A percentile compares a stretch with the other conserved stretches of the same genome.
Conservation (phyloP, 2,888 invertebrate genomes). For the Operophtera brumata region DNA sequence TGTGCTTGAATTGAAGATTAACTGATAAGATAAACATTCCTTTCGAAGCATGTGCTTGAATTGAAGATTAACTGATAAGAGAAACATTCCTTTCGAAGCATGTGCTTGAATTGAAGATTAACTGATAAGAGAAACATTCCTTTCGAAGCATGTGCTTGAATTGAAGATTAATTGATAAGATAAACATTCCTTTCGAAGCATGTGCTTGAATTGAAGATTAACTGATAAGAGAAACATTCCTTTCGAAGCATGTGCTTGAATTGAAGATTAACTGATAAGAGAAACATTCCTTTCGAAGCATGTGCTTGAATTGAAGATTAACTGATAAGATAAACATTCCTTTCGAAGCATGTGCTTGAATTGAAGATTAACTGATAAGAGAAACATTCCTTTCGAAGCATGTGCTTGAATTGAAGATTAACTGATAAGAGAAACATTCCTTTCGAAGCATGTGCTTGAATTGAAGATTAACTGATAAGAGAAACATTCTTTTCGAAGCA, state of each 20-base stretch:
- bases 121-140: constrained; percentile 2
- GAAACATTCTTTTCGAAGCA: background rate
- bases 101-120: constrained; percentile 1
- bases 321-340: constrained; percentile 1
- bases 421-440: constrained; percentile 2
- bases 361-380: constrained; percentile 5
- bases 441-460: constrained; percentile 1
- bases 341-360: constrained; percentile 1
- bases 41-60: constrained; percentile 1
- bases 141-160: constrained; percentile 1
- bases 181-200: background rate
- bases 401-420: constrained; percentile 1
- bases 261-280: constrained; percentile 5
- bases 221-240: constrained; percentile 2
- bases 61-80: constrained; percentile 5
- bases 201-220: constrained; percentile 1
- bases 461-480: constrained; percentile 5
- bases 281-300: background rate
- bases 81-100: background rate
- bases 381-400: background rate
- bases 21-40: constrained; percentile 1
- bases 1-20: constrained; percentile 1
- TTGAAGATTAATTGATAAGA: constrained; percentile 5
- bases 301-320: constrained; percentile 1
- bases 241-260: constrained; percentile 1